A percentile compares a stretch with the other conserved stretches of the same genome.
Conservation (phyloP, 2,797 vertebrate species). For the Epinephelus coioides region DNA sequence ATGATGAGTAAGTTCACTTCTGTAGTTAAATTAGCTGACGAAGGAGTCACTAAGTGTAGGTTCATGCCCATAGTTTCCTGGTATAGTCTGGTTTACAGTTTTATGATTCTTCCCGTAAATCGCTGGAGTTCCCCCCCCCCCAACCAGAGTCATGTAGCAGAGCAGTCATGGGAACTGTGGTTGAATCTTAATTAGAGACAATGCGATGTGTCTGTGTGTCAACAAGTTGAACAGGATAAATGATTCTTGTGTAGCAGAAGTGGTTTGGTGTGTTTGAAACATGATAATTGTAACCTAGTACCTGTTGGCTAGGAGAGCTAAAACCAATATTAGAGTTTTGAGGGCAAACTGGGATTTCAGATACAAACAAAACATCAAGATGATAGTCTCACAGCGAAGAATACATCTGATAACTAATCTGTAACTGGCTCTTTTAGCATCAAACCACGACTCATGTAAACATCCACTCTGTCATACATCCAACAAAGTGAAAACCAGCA, state of each 20-base stretch:
- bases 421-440: constrained; percentile 1
- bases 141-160: constrained; percentile 58
- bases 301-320: constrained; percentile 45
- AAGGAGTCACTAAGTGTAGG: constrained; percentile 78
- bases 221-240: constrained; percentile 58
- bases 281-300: constrained; percentile 57
- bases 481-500: constrained; percentile 31
- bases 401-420: constrained; percentile 8
- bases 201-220: constrained; percentile 63
- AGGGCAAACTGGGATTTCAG: constrained; percentile 20
- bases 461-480: constrained; percentile 17
- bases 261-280: constrained; percentile 55
- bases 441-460: background rate
- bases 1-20: constrained; percentile 70
- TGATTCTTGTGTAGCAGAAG: constrained; percentile 38
- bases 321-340: constrained; percentile 54
- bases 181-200: constrained; percentile 80
- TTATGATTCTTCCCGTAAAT: constrained; percentile 84
- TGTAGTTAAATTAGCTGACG: constrained; percentile 73
- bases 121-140: constrained; percentile 67
- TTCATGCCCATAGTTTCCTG: constrained; percentile 80
- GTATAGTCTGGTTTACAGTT: constrained; percentile 82
- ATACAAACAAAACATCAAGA: constrained; percentile 23
- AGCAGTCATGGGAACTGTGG: constrained; percentile 77
- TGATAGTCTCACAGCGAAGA: background rate